A percentile compares a stretch with the other conserved stretches of the same genome.
These are phyloP conservation scores for Enteromius trimaculatus DNA, from an alignment of 2,797 vertebrate genomes.

Conservation along the genomic window DNA sequence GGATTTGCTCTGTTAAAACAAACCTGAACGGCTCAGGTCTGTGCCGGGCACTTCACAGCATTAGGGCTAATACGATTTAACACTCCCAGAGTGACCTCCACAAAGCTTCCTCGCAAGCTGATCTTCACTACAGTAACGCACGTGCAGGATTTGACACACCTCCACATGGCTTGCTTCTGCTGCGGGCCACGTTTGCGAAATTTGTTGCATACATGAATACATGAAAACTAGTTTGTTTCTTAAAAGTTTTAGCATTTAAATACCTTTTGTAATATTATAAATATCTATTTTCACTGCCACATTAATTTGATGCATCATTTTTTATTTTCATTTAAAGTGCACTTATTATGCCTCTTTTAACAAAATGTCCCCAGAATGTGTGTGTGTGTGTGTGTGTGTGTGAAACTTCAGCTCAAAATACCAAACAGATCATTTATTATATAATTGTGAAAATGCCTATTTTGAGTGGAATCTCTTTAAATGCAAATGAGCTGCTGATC, in stretches of 20 bases:
- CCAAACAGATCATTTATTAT: too few relatives aligned
- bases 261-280: not conserved
- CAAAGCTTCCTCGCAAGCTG: constrained; percentile 10
- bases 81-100: constrained; percentile 38
- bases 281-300: not conserved
- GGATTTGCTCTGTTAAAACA: constrained; percentile 41
- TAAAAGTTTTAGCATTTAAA: not conserved
- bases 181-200: not conserved
- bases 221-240: not conserved
- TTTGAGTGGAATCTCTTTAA: too few relatives aligned
- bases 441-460: too few relatives aligned
- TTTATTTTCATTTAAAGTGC: too few relatives aligned
- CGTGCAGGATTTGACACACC: not conserved
- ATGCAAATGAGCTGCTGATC: too few relatives aligned
- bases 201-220: not conserved
- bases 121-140: constrained; percentile 31
- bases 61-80: constrained; percentile 52
- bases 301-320: not conserved
- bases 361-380: too few relatives aligned
- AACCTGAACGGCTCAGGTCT: constrained; percentile 28
- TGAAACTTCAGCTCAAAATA: too few relatives aligned
- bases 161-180: not conserved
- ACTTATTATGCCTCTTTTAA: too few relatives aligned
- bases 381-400: too few relatives aligned
- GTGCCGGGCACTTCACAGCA: constrained; percentile 13